Evolutionary conservation across 2,888 invertebrate genomes (phyloP).

Genomic region (Mythimna vitellina): DNA sequence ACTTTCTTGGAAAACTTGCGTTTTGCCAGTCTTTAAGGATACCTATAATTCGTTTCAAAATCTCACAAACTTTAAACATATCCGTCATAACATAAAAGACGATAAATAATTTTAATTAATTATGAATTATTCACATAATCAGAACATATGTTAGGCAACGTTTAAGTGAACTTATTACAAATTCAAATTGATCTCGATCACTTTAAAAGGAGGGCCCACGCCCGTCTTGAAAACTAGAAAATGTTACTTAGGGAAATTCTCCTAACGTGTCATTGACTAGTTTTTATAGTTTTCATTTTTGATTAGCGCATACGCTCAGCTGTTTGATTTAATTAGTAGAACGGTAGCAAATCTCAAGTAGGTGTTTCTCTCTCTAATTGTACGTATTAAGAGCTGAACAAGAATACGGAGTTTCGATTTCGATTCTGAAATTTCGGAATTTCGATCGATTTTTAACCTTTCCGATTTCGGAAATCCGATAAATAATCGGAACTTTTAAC

Average conservation of each 20-base stretch:
- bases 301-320: slow-evolving; percentile 11
- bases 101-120: slow-evolving; percentile 22
- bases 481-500: no score
- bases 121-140: slow-evolving; percentile 23
- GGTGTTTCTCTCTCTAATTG: not conserved
- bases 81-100: slow-evolving; percentile 5
- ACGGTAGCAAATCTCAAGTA: not conserved
- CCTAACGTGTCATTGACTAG: slow-evolving; percentile 3
- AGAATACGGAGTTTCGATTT: no score
- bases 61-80: slow-evolving; percentile 18
- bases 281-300: slow-evolving; percentile 35
- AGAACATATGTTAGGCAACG: slow-evolving; percentile 43
- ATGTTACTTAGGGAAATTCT: slow-evolving; percentile 40
- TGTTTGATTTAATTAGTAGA: slow-evolving; percentile 9
- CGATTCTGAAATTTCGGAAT: no score
- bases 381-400: not conserved
- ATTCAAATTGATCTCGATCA: slow-evolving; percentile 60
- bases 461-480: no score
- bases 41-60: no score
- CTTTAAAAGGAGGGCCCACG: slow-evolving; percentile 58
- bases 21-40: not conserved
- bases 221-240: slow-evolving; percentile 53
- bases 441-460: no score
- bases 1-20: not conserved
- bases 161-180: slow-evolving; percentile 47